phyloP scores from a whole-genome alignment of 2,113 vertebrate genomes.

The Vimba vimba region DNA sequence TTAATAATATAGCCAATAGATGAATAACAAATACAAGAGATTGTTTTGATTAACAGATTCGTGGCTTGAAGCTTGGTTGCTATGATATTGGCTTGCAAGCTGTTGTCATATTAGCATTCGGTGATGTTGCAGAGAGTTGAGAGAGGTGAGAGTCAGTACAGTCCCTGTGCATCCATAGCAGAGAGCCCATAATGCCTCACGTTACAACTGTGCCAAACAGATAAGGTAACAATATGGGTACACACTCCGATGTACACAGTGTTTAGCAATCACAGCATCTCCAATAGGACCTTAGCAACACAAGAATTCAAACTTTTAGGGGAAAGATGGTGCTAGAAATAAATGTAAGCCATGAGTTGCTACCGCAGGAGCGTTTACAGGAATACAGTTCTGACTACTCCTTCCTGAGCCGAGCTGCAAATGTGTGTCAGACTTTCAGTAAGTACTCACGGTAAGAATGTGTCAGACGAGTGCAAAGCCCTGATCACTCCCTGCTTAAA shows the following conservation, averaged over 20 bases:
- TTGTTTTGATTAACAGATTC: constrained; percentile 51
- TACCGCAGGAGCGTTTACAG: constrained; percentile 41
- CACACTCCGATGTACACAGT: constrained; percentile 36
- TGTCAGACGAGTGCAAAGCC: constrained; percentile 42
- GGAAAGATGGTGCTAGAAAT: neutral
- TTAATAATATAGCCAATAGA: constrained; percentile 40
- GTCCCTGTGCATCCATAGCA: constrained; percentile 48
- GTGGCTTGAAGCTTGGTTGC: constrained; percentile 51
- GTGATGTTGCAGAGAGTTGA: constrained; percentile 38
- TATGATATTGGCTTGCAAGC: constrained; percentile 56
- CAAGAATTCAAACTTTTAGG: constrained; percentile 58
- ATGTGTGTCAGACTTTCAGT: constrained; percentile 61
- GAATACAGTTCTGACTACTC: constrained; percentile 55
- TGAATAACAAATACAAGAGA: constrained; percentile 37
- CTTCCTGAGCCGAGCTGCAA: constrained; percentile 53
- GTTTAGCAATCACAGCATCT: constrained; percentile 35
- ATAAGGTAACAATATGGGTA: constrained; percentile 54
- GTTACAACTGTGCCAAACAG: constrained; percentile 54
- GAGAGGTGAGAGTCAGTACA: constrained; percentile 54
- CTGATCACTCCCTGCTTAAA: constrained; percentile 37
- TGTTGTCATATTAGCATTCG: constrained; percentile 59
- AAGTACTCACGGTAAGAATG: constrained; percentile 49
- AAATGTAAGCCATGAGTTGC: constrained; percentile 1
- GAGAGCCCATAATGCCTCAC: constrained; percentile 45
- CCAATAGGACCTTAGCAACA: constrained; percentile 51